phyloP scores from a whole-genome alignment of 2,113 vertebrate species.

The Pheucticus melanocephalus region DNA sequence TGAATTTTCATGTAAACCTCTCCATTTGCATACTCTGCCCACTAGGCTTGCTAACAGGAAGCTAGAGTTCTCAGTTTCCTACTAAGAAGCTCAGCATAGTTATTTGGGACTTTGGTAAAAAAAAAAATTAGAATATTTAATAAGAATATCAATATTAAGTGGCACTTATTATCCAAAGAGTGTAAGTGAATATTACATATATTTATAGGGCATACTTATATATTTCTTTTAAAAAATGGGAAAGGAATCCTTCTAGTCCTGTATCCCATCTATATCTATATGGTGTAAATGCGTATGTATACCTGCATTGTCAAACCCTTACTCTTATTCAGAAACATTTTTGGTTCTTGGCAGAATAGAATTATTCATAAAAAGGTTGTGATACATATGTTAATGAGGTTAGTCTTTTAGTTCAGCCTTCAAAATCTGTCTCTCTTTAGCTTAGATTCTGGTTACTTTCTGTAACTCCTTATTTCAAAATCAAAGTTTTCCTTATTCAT shows the following conservation, averaged over 20 bases:
- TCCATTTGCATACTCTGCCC: neutral
- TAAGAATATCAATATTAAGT: neutral
- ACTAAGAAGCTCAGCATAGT: neutral
- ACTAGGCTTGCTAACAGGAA: neutral
- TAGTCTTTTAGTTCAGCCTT: neutral
- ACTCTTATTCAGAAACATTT: neutral
- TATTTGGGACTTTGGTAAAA: neutral
- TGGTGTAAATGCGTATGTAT: neutral
- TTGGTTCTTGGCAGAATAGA: neutral
- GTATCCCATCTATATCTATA: neutral
- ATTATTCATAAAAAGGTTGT: neutral
- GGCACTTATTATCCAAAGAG: rapidly evolving
- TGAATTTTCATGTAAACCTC: neutral
- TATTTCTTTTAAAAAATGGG: neutral
- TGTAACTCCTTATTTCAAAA: neutral
- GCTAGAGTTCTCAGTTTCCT: neutral
- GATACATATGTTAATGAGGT: neutral
- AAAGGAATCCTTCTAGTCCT: neutral
- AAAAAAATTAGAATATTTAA: neutral
- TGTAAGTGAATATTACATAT: neutral
- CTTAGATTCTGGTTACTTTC: neutral
- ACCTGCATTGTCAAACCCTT: neutral
- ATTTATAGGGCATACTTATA: neutral
- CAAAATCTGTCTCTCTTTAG: neutral
- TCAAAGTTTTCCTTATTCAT: neutral